phyloP scores from a whole-genome alignment of 1,140 invertebrate species.

The Trinorchestia longiramus region DNA sequence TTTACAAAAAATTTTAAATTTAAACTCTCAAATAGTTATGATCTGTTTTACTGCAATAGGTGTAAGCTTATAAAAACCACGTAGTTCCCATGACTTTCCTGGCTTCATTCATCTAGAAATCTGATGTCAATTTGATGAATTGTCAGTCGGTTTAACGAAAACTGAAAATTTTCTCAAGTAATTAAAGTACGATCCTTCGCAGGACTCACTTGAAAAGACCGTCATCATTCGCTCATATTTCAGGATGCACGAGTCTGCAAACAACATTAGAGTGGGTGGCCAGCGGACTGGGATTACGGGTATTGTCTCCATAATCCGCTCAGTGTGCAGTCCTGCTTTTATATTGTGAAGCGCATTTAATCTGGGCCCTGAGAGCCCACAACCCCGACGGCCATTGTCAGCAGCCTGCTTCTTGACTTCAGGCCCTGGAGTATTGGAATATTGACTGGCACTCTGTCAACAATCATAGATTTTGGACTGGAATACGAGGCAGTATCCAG shows the following conservation, averaged over 20 bases:
- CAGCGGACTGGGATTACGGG: background rate
- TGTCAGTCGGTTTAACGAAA: background rate
- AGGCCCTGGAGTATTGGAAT: background rate
- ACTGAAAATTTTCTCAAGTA: background rate
- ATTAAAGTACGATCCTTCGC: background rate
- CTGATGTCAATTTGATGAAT: background rate
- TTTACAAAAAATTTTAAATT: no score
- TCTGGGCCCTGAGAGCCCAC: background rate
- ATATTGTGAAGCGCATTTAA: conserved; percentile 44
- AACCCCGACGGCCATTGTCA: background rate
- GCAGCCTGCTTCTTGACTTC: conserved; percentile 6
- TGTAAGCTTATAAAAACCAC: no score
- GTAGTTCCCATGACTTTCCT: no score
- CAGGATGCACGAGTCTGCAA: conserved; percentile 24
- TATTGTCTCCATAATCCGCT: conserved; percentile 41
- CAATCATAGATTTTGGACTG: background rate
- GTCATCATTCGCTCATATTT: background rate
- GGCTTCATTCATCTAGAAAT: no score
- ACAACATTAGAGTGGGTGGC: conserved; percentile 44
- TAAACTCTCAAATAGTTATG: no score
- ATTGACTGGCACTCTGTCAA: background rate
- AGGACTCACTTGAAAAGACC: background rate
- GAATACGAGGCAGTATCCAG: background rate
- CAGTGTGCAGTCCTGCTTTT: conserved; percentile 31
- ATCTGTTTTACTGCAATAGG: no score